phyloP scores from a whole-genome alignment of 2,888 invertebrate species.

The Ochropleura plecta region DNA sequence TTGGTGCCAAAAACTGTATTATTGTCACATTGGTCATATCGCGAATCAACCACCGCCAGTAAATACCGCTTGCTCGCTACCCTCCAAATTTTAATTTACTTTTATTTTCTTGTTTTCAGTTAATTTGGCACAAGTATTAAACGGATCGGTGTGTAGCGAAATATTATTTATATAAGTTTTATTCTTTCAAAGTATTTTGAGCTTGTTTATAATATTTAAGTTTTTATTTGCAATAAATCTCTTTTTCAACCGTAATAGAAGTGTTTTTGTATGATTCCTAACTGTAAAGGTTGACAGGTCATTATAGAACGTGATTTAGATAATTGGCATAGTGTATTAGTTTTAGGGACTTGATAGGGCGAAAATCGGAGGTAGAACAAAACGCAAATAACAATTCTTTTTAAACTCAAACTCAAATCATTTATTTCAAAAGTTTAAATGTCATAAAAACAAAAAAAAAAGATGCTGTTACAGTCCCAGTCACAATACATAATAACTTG shows the following conservation, averaged over 20 bases:
- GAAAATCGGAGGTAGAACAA: not conserved
- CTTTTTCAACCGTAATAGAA: slow-evolving; percentile 46
- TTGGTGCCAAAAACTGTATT: not conserved
- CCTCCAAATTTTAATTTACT: slow-evolving; percentile 72
- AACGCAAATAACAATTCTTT: too few relatives aligned
- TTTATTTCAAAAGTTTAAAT: too few relatives aligned
- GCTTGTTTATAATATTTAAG: slow-evolving; percentile 63
- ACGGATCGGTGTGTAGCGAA: slow-evolving; percentile 87
- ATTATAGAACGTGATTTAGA: slow-evolving; percentile 10
- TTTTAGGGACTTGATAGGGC: not conserved
- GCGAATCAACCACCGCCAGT: slow-evolving; percentile 44
- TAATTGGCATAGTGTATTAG: not conserved
- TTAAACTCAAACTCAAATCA: too few relatives aligned
- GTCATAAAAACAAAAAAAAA: too few relatives aligned
- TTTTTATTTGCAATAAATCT: slow-evolving; percentile 76
- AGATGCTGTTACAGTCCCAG: too few relatives aligned
- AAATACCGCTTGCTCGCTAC: slow-evolving; percentile 53
- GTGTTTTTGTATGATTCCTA: slow-evolving; percentile 50
- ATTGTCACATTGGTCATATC: slow-evolving; percentile 10
- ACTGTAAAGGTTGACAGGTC: slow-evolving; percentile 17
- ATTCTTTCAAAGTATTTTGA: slow-evolving; percentile 71
- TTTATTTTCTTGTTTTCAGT: slow-evolving; percentile 86
- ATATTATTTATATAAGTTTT: slow-evolving; percentile 63
- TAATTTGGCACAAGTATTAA: slow-evolving; percentile 86
- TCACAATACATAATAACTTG: too few relatives aligned